These are phyloP conservation scores for Baryphthengus martii DNA, from an alignment of 2,113 vertebrate species.

Conservation along the genomic window DNA sequence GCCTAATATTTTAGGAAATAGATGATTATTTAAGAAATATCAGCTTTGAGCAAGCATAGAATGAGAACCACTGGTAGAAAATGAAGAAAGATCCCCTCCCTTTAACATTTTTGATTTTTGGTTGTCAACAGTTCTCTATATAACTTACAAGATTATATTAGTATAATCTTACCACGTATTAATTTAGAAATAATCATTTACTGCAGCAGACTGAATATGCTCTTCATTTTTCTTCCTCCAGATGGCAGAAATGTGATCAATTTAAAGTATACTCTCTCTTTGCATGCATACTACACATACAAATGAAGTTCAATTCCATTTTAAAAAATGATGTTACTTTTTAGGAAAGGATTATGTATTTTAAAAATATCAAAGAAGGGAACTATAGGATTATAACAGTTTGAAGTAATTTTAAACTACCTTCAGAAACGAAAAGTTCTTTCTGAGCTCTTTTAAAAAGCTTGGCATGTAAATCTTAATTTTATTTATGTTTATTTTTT, in stretches of 20 bases:
- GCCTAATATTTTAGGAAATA: neutral
- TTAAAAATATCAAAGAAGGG: conserved; percentile 28
- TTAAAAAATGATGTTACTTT: neutral
- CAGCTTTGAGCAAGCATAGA: neutral
- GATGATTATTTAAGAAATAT: neutral
- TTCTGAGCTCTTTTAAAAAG: neutral
- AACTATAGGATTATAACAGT: conserved; percentile 39
- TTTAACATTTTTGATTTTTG: neutral
- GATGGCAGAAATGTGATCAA: conserved; percentile 59
- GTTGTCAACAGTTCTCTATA: neutral
- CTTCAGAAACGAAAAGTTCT: conserved; percentile 18
- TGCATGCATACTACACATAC: neutral
- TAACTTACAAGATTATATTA: neutral
- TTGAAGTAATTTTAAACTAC: conserved; percentile 40
- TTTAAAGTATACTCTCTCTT: neutral
- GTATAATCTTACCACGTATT: neutral
- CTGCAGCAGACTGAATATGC: neutral
- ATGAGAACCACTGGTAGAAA: neutral
- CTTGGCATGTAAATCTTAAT: neutral
- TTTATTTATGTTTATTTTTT: neutral
- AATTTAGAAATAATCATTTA: neutral
- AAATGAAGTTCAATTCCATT: neutral
- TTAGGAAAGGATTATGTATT: conserved; percentile 47
- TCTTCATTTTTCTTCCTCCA: conserved; percentile 49
- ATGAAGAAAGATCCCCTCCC: neutral